Evolutionary conservation across 23 tunicate species (phyloP).

Genomic region (Ciona savignyi): DNA sequence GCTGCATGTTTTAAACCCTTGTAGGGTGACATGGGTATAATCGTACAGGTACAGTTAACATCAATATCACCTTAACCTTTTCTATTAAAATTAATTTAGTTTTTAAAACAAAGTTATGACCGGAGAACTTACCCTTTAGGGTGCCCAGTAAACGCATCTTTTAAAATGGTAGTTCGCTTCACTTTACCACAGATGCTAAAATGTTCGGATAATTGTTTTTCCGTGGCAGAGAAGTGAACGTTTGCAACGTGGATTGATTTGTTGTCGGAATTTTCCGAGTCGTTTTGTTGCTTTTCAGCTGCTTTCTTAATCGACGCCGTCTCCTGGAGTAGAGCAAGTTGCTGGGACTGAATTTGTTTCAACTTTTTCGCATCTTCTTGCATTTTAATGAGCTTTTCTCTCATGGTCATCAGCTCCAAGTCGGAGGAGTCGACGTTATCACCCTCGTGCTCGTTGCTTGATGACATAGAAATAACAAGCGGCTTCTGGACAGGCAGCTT

Average conservation of each 20-base stretch:
- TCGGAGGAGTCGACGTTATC: background rate
- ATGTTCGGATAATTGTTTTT: slow-evolving; percentile 70
- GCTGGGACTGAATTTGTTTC: slow-evolving; percentile 55
- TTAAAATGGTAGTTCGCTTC: slow-evolving; percentile 42
- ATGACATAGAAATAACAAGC: too few species aligned
- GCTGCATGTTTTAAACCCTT: too few species aligned
- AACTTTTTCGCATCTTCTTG: slow-evolving; percentile 58
- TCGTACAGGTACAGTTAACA: too few species aligned
- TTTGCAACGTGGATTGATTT: slow-evolving; percentile 54
- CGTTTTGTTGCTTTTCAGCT: background rate
- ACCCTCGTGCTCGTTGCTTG: background rate
- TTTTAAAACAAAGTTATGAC: background rate
- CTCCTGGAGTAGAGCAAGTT: slow-evolving; percentile 12
- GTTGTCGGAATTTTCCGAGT: slow-evolving; percentile 1
- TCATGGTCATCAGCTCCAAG: slow-evolving; percentile 44
- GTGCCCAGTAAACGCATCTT: slow-evolving; percentile 59
- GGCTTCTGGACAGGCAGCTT: too few species aligned
- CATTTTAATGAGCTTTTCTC: slow-evolving; percentile 45
- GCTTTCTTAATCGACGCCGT: slow-evolving; percentile 4
- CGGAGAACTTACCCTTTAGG: slow-evolving; percentile 70
- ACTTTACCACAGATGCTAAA: slow-evolving; percentile 93
- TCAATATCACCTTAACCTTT: too few species aligned
- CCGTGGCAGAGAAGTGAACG: slow-evolving; percentile 82
- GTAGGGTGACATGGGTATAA: too few species aligned
- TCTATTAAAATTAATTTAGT: too few species aligned